Base-by-base conservation (phyloP, 2,888 invertebrate species). In the Leucoma salicis region DNA sequence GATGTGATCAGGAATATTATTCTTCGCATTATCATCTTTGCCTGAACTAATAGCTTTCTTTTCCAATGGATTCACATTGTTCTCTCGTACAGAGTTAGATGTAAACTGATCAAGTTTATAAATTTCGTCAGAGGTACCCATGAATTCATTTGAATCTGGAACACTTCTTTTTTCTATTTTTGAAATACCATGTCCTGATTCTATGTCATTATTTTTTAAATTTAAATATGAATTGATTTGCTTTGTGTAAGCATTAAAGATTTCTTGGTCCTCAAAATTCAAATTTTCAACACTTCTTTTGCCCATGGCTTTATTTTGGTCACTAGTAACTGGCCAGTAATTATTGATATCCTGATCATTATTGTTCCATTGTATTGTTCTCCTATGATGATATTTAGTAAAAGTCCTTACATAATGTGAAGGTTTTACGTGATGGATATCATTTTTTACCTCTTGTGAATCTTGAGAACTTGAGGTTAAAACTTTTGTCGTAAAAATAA, bases 401-500 rank as follows among this genome's bases (percentile, higher is more conserved):
- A 88, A 89, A 3, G 87, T 86, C 32, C 89, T 73, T n/a, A 88
- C 86, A 59, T 85, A 89, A 51, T 84, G 80, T 0, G 76, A 53
- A 2, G 87, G 79, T 54, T 84, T 89, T 10, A 67, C 55, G 15
- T 82, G 80, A 25, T 86, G 83, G 46, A 87, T 84, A 11, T 69
- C 74, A 56, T 85, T 85, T 42, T 68, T 72, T 1, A 67, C 48
- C 31, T 88, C 82, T 25, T 79, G 75, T 21, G 74, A 63, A 42
- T 88, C 88, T 53, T 85, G 84, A 10, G 89, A 86, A 11, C 82
- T 72, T 29, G 89, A 82, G 13, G 88, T 87, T 13, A 89, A 54
- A 1, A 88, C 88, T 68, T 87, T 87, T 5, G 88, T 87, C 42
- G 89, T 89, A 56, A 89, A 89, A 49, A 89, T 86, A 62, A 89